Conservation (phyloP, 2,797 vertebrate species). For the Esox masquinongy region DNA sequence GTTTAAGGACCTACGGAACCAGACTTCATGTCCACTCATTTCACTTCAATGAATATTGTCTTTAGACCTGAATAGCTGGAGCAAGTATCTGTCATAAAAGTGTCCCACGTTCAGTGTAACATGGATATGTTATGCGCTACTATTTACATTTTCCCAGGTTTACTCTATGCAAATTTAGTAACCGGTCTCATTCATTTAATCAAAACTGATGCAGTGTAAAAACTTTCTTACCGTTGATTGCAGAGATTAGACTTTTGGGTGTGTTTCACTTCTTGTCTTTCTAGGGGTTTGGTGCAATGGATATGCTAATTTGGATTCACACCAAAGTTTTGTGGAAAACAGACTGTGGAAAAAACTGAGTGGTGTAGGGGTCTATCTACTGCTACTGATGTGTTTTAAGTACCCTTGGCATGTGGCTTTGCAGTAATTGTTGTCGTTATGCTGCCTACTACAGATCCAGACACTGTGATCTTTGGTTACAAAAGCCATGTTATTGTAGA, state of each 20-base stretch:
- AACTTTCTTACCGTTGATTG: not conserved
- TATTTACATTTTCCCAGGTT: too few relatives aligned
- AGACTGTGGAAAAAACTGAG: slow-evolving; percentile 35
- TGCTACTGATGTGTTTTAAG: slow-evolving; percentile 48
- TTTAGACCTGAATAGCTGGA: too few relatives aligned
- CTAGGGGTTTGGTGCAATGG: not conserved
- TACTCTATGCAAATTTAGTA: too few relatives aligned
- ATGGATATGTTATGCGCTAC: too few relatives aligned
- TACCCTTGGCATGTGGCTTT: slow-evolving; percentile 39
- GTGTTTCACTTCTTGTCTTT: not conserved
- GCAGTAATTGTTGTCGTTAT: slow-evolving; percentile 65
- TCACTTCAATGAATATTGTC: too few relatives aligned
- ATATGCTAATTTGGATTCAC: not conserved
- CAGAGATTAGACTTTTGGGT: not conserved
- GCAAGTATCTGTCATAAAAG: too few relatives aligned
- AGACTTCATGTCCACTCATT: too few relatives aligned
- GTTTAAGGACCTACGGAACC: too few relatives aligned
- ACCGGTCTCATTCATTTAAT: too few relatives aligned
- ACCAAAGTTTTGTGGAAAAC: not conserved
- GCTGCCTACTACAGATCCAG: slow-evolving; percentile 57
- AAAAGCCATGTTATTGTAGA: slow-evolving; percentile 53
- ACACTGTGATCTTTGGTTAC: slow-evolving; percentile 58
- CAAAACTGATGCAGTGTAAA: not conserved
- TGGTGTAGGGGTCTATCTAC: slow-evolving; percentile 34
- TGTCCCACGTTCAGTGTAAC: too few relatives aligned